Evolutionary conservation across 2,797 vertebrate species (phyloP).

Genomic region (Botia kubotai): DNA sequence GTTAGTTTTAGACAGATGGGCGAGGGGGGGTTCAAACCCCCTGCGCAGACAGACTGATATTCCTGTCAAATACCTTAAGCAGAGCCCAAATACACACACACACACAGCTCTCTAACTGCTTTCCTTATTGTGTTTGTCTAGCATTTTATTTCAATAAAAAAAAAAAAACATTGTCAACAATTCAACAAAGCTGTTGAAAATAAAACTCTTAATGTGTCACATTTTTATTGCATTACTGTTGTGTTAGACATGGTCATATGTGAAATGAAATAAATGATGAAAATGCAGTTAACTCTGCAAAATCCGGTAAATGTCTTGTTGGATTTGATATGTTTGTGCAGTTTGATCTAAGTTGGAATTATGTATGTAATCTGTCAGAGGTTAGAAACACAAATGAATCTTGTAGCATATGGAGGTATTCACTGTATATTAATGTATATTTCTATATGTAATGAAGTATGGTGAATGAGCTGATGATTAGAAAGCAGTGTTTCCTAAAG

Average conservation of each 20-base stretch:
- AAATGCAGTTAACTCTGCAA: no score
- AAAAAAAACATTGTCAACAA: neutral
- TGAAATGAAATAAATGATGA: no score
- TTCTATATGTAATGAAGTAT: slow-evolving; percentile 73
- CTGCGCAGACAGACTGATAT: slow-evolving; percentile 70
- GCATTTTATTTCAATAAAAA: neutral
- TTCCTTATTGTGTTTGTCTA: neutral
- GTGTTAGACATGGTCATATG: no score
- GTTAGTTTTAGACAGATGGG: slow-evolving; percentile 69
- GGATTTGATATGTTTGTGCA: no score
- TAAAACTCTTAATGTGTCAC: no score
- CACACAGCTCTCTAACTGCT: neutral
- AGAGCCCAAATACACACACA: slow-evolving; percentile 43
- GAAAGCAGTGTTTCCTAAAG: slow-evolving; percentile 69
- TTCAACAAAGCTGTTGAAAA: no score
- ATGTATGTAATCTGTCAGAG: no score
- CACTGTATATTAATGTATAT: slow-evolving; percentile 40
- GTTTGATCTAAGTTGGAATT: no score
- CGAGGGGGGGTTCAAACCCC: slow-evolving; percentile 65
- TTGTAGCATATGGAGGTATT: slow-evolving; percentile 3
- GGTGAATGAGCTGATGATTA: slow-evolving; percentile 77
- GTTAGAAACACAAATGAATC: neutral
- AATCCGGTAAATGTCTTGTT: no score
- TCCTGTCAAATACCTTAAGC: slow-evolving; percentile 78
- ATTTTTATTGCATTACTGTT: no score